Conservation (phyloP, 2,888 invertebrate species). For the Lasioglossum marginatum region DNA sequence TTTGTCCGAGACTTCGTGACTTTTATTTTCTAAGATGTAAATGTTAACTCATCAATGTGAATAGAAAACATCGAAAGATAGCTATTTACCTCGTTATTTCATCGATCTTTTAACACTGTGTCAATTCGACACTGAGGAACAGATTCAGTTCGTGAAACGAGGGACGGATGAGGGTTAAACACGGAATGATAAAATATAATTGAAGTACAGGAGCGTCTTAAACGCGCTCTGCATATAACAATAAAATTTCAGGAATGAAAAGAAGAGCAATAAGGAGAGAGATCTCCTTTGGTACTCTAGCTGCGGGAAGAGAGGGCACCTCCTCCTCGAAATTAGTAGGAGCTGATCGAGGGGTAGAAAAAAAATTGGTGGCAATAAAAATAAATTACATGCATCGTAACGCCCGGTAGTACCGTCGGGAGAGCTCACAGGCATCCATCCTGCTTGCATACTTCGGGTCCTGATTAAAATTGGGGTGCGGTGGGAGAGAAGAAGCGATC, state of each 20-base stretch:
- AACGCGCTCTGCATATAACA: background rate
- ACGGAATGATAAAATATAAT: background rate
- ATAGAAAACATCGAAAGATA: no score
- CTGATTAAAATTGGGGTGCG: slow-evolving; percentile 85
- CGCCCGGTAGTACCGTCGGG: slow-evolving; percentile 79
- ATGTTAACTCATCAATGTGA: no score
- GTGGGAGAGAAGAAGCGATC: slow-evolving; percentile 78
- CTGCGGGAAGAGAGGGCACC: slow-evolving; percentile 35
- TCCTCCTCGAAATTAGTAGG: slow-evolving; percentile 82
- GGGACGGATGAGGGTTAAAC: background rate
- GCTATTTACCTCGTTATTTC: no score
- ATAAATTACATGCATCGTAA: slow-evolving; percentile 85
- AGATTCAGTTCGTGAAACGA: no score
- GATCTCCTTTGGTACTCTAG: slow-evolving; percentile 5
- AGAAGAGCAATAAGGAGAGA: background rate
- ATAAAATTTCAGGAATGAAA: slow-evolving; percentile 24
- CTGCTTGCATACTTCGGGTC: slow-evolving; percentile 83
- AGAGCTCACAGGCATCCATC: slow-evolving; percentile 82
- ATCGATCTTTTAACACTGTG: no score
- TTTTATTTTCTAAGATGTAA: no score
- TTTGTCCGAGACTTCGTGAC: no score
- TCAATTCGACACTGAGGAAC: no score
- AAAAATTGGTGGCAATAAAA: slow-evolving; percentile 84
- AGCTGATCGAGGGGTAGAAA: slow-evolving; percentile 83
- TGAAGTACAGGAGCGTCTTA: background rate